Evolutionary conservation across 1,140 invertebrate genomes (phyloP), one percentile per base, ranked within the genome.

Genomic region (Drosophila guanche): DNA sequence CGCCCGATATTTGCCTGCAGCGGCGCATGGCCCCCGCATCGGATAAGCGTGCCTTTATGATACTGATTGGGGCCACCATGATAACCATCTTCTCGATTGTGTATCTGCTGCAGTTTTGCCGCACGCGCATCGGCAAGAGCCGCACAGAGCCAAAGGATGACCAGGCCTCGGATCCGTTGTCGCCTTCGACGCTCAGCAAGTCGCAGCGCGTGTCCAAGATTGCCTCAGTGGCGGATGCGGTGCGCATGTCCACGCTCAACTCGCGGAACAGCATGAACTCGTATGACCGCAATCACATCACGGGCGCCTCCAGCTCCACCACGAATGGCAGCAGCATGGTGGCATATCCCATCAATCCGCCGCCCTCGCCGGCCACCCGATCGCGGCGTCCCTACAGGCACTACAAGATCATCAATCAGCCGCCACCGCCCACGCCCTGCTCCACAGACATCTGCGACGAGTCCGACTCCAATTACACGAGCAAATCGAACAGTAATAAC

Each of bases 391-490:
- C 95, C 1, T 96, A 96, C 90, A 93, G 95, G 22, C 95, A 95
- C 85, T 96, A 97, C 90, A 94, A 95, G 69, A 94, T 94, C 16
- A 95, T 95, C 27, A 96, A 97, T 92, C 95, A 96, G 74, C 97
- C 97, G 2, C 97, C 97, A 14, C 97, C 97, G 1, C 97, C 97
- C 3, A 98, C 97, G 5, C 97, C 98, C 0, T 98, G 97, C 90
- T 97, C 96, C 73, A 98, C 98, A 2, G 97, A 98, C 90, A 96
- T 98, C 8, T 97, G 96, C 90, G 96, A 98, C 83, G 97, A 98
- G 78, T 96, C 95, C 3, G 96, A 97, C 83, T 95, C 93, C 46
- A 94, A 95, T 81, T 95, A 95, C 78, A 92, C 91, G 7, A 89
- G 91, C 68, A 90, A 92, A 69, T 90, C 89, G 52, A 86, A 90